phyloP scores from a whole-genome alignment of 2,113 vertebrate species.

The Notothenia rossii region DNA sequence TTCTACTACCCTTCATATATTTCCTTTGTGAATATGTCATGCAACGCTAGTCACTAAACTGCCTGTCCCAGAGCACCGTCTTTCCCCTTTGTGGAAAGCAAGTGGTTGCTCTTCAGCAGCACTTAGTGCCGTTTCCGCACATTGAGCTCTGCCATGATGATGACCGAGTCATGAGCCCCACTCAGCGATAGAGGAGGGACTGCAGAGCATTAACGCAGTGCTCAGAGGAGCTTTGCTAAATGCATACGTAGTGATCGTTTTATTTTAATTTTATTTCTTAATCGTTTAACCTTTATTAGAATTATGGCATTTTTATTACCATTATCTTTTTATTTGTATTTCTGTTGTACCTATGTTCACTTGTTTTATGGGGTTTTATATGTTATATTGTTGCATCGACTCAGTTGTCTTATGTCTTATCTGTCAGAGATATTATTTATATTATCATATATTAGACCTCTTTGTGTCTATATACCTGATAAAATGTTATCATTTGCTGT shows the following conservation, averaged over 20 bases:
- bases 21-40: conserved; percentile 66
- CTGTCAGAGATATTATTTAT: no score
- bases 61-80: conserved; percentile 49
- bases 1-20: conserved; percentile 27
- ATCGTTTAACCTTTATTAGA: no score
- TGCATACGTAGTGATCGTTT: background rate
- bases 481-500: no score
- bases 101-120: conserved; percentile 58
- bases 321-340: no score
- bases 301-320: no score
- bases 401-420: no score
- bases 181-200: conserved; percentile 3
- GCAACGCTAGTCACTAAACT: conserved; percentile 61
- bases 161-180: conserved; percentile 48
- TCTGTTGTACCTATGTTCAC: no score
- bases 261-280: no score
- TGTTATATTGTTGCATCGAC: no score
- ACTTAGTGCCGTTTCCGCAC: conserved; percentile 50
- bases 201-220: conserved; percentile 1
- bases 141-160: conserved; percentile 24
- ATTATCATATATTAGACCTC: no score
- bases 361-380: no score
- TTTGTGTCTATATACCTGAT: no score
- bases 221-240: conserved; percentile 34
- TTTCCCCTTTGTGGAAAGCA: conserved; percentile 44